These are phyloP conservation scores for Alentia gelatinosa DNA, from an alignment of 2,888 invertebrate species.

Conservation along the genomic window DNA sequence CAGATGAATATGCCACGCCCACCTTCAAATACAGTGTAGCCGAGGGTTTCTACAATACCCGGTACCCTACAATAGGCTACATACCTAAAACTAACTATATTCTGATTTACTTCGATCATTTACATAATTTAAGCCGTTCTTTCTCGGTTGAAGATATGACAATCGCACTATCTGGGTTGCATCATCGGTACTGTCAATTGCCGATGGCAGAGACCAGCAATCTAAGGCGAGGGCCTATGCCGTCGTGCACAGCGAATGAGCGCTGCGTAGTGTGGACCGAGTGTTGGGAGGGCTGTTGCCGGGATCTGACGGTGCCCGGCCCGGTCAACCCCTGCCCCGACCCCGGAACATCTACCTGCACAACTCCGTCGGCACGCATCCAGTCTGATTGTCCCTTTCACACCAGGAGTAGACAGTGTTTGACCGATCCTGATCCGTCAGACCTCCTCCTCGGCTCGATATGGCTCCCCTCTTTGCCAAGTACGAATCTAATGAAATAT, in stretches of 20 bases:
- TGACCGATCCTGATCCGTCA: not conserved
- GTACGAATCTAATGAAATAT: slow-evolving; percentile 41
- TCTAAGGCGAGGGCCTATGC: no score
- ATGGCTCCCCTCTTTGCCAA: slow-evolving; percentile 33
- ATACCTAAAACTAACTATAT: not conserved
- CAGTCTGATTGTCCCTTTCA: not conserved
- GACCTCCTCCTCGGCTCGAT: not conserved
- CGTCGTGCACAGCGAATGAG: not conserved
- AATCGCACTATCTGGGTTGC: not conserved
- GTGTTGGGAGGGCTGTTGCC: not conserved
- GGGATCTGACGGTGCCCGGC: not conserved
- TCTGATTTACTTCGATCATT: not conserved
- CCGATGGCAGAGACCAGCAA: not conserved
- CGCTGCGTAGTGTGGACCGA: not conserved
- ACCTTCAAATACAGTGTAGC: not conserved
- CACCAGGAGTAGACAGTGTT: not conserved
- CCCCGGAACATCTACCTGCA: not conserved
- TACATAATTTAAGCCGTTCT: not conserved
- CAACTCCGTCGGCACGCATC: not conserved
- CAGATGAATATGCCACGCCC: not conserved
- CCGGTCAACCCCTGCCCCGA: not conserved
- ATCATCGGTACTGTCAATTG: not conserved
- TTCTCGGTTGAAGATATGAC: not conserved
- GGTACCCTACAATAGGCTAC: not conserved
- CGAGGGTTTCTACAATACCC: not conserved